Base-by-base conservation (phyloP, 2,113 vertebrate species). In the Oryzias curvinotus region DNA sequence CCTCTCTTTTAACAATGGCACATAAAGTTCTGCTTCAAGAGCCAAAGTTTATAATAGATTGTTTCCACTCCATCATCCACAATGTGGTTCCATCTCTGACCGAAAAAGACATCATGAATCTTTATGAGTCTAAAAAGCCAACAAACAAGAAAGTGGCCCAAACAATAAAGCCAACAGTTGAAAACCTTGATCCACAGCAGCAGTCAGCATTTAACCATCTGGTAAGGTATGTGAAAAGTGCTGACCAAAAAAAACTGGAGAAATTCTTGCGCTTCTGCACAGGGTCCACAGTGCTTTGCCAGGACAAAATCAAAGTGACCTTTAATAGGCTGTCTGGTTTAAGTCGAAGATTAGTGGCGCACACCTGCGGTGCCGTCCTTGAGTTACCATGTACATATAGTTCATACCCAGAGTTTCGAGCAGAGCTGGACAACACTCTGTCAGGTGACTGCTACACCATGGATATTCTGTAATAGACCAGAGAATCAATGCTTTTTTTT, bases 11-110 rank as follows among this genome's bases (percentile, higher is more conserved):
- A 57, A 75, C 43, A 54, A 75, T 79, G 58, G 61, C 75, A 15
- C 75, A 78, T 5, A 68, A 83, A 71, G 63, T 49, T 52, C 44
- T 78, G 46, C 23, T 83, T 54, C 75, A 76, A 67, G 68, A 76
- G 43, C 68, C 73, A 28, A 77, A 73, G 49, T 71, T 54, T 41
- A 51, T 80, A 63, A 77, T 71, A 43, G 62, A 75, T 47, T 65
- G 73, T 41, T 80, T 64, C 21, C 5, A 52, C 25, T 21, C 18
- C n/a, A 43, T 5, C 43, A 5, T 21, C 19, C 30, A 14, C 3
- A 5, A 55, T 19, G 53, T 18, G 21, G 30, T 42, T 7, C n/a
- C 30, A 42, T 6, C 30, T 42, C 53, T 42, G 5, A 18, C n/a
- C 1, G 19, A 18, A 18, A 57, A 57, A 57, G 18, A 57, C 23